phyloP scores from a whole-genome alignment of 2,888 invertebrate genomes.

The Sialis fuliginosa region DNA sequence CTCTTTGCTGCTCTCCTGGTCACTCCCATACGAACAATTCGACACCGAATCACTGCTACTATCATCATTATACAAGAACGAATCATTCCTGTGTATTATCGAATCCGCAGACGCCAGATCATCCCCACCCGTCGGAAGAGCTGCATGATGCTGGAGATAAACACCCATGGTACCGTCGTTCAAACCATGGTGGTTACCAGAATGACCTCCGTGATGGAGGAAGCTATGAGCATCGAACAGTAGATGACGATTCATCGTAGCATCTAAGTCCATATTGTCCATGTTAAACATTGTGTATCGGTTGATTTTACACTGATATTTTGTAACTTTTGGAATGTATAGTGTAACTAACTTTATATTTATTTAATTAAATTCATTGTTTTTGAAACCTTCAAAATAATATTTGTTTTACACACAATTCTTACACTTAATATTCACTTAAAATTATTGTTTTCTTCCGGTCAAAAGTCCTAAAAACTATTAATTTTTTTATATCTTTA shows the following conservation, averaged over 20 bases:
- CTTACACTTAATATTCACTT: too few relatives aligned
- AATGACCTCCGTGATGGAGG: constrained; percentile 23
- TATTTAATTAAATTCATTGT: too few relatives aligned
- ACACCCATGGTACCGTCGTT: constrained; percentile 17
- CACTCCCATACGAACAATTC: constrained; percentile 56
- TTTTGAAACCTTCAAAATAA: too few relatives aligned
- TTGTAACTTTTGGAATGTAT: too few relatives aligned
- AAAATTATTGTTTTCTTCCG: too few relatives aligned
- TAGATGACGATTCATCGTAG: constrained; percentile 44
- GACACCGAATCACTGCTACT: constrained; percentile 48
- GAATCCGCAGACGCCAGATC: constrained; percentile 37
- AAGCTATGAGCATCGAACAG: constrained; percentile 33
- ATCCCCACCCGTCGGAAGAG: constrained; percentile 21
- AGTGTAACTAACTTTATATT: too few relatives aligned
- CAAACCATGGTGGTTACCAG: neutral
- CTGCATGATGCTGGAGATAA: neutral
- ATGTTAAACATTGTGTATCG: neutral
- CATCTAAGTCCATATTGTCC: constrained; percentile 32
- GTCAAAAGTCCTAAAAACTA: too few relatives aligned
- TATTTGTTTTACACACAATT: too few relatives aligned
- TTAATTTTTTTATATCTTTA: too few relatives aligned
- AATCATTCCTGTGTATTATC: constrained; percentile 44
- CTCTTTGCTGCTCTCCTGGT: constrained; percentile 59
- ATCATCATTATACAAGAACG: constrained; percentile 39
- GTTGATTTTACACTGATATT: too few relatives aligned